A percentile compares a stretch with the other conserved stretches of the same genome.
phyloP scores from a whole-genome alignment of 2,888 invertebrate species.

The Netelia melanura region DNA sequence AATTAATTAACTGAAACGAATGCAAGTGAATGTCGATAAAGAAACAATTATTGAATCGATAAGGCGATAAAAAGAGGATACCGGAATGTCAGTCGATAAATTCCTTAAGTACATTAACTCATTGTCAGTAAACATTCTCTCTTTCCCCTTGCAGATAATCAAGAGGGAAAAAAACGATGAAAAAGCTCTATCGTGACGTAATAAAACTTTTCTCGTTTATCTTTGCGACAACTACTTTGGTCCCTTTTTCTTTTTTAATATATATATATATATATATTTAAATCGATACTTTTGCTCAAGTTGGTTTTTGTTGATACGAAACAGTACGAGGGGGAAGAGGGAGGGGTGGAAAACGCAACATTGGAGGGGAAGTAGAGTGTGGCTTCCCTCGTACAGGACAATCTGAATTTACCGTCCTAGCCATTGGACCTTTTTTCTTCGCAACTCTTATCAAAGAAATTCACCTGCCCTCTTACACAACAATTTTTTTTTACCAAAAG shows the following conservation, averaged over 20 bases:
- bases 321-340: background rate
- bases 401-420: background rate
- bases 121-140: background rate
- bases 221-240: conserved; percentile 15
- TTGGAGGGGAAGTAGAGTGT: conserved; percentile 8
- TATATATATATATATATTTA: conserved; percentile 19
- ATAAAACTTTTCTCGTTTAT: conserved; percentile 26
- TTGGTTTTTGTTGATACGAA: conserved; percentile 9
- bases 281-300: conserved; percentile 20
- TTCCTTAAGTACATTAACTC: background rate
- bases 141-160: background rate
- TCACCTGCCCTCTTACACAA: background rate
- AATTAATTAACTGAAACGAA: too few relatives aligned
- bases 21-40: background rate
- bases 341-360: background rate
- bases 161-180: background rate
- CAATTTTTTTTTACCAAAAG: background rate
- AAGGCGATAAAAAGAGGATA: background rate
- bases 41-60: background rate
- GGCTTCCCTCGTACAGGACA: background rate
- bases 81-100: background rate
- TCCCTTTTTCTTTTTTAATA: background rate
- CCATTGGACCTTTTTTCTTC: conserved; percentile 19
- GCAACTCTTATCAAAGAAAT: background rate
- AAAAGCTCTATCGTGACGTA: background rate